Percentiles rank a stretch among this genome's conserved stretches.
phyloP scores from a whole-genome alignment of 92 coral and sea anemone genomes.

The Scolanthus callimorphus region DNA sequence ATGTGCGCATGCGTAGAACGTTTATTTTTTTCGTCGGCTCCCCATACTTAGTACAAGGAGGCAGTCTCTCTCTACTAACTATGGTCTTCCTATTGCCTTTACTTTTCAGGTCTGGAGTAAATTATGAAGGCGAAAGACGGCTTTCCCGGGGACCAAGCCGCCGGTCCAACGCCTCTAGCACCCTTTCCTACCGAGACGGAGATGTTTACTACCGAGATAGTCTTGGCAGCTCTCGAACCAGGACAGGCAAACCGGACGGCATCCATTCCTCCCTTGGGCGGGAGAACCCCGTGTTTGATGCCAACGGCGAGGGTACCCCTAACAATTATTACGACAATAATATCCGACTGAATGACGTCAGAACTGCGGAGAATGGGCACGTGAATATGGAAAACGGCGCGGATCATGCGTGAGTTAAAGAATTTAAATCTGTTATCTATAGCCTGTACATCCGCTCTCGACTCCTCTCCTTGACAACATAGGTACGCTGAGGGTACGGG shows the following conservation, averaged over 20 bases:
- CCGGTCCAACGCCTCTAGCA: conserved; percentile 18
- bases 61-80: too few species aligned
- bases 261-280: background rate
- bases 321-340: too few species aligned
- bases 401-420: background rate
- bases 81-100: background rate
- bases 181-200: conserved; percentile 56
- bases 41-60: too few species aligned
- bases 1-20: too few species aligned
- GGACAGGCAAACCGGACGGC: conserved; percentile 4
- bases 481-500: too few species aligned
- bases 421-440: too few species aligned
- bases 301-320: background rate
- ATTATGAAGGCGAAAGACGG: conserved; percentile 14
- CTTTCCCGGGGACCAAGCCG: conserved; percentile 3
- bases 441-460: too few species aligned
- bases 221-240: conserved; percentile 37
- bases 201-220: conserved; percentile 72
- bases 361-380: background rate
- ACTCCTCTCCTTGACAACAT: too few species aligned
- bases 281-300: background rate
- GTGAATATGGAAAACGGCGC: background rate
- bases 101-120: too few species aligned
- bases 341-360: background rate
- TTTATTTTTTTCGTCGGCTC: too few species aligned